Evolutionary conservation across 2,888 invertebrate species (phyloP).

Genomic region (Acrocyrtus sp.): DNA sequence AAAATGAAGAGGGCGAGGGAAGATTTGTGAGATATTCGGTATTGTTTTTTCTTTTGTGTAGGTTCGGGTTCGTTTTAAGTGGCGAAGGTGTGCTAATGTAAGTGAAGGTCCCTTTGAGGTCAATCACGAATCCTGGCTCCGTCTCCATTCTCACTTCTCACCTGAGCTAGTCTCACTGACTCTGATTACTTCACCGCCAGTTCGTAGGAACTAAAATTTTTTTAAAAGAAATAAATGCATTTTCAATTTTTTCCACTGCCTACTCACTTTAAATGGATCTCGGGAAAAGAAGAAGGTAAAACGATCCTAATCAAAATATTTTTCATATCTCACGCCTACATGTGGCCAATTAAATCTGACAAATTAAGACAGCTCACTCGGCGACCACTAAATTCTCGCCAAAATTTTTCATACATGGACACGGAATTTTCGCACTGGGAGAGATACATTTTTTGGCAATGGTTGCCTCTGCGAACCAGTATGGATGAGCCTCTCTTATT

Average conservation of each 20-base stretch:
- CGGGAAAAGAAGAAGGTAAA: background rate
- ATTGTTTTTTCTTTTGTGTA: background rate
- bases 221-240: background rate
- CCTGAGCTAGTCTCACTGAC: background rate
- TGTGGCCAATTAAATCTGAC: constrained; percentile 53
- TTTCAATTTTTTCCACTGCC: too few relatives aligned
- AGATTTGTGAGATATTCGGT: background rate
- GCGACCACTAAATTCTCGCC: background rate
- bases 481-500: background rate
- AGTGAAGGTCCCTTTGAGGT: constrained; percentile 55
- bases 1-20: constrained; percentile 34
- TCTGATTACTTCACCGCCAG: background rate
- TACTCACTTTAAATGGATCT: too few relatives aligned
- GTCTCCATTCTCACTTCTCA: background rate
- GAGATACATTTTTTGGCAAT: background rate
- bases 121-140: constrained; percentile 40
- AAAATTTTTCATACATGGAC: background rate
- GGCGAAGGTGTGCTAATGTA: constrained; percentile 8
- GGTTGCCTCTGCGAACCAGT: background rate
- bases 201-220: background rate
- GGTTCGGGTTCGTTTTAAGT: background rate
- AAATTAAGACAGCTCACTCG: constrained; percentile 52
- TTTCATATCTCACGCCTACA: constrained; percentile 50
- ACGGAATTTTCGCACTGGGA: background rate
- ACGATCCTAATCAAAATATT: constrained; percentile 39